Conservation (phyloP, 2,888 invertebrate species). For the Cantharis rustica region DNA sequence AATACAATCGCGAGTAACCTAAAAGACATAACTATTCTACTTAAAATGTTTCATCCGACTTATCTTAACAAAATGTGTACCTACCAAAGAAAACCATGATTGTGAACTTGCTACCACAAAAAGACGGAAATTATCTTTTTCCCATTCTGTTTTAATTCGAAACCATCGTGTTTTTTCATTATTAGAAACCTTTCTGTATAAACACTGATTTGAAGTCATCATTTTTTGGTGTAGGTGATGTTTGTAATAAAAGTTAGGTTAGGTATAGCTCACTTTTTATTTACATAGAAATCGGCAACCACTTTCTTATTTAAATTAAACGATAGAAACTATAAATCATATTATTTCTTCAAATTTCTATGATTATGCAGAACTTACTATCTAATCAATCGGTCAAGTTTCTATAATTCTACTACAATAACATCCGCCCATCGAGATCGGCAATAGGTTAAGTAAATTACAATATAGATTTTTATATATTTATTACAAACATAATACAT, state of each 20-base stretch:
- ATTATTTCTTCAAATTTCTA: too few relatives aligned
- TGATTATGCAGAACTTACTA: too few relatives aligned
- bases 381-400: too few relatives aligned
- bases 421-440: too few relatives aligned
- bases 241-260: not conserved
- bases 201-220: not conserved
- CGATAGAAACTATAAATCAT: too few relatives aligned
- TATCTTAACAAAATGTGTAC: not conserved
- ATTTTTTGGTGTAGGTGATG: not conserved
- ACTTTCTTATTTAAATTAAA: too few relatives aligned
- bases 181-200: conserved; percentile 12
- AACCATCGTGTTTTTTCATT: conserved; percentile 21
- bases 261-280: not conserved
- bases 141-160: conserved; percentile 30
- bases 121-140: conserved; percentile 22
- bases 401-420: too few relatives aligned
- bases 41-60: not conserved
- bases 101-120: conserved; percentile 20
- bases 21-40: not conserved
- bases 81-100: conserved; percentile 31
- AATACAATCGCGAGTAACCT: conserved; percentile 32
- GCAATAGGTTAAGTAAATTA: too few relatives aligned
- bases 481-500: conserved; percentile 7
- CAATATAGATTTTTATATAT: not conserved
- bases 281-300: too few relatives aligned